Base-by-base conservation (phyloP, 2,113 vertebrate genomes). In the Tricholaema leucomelas region DNA sequence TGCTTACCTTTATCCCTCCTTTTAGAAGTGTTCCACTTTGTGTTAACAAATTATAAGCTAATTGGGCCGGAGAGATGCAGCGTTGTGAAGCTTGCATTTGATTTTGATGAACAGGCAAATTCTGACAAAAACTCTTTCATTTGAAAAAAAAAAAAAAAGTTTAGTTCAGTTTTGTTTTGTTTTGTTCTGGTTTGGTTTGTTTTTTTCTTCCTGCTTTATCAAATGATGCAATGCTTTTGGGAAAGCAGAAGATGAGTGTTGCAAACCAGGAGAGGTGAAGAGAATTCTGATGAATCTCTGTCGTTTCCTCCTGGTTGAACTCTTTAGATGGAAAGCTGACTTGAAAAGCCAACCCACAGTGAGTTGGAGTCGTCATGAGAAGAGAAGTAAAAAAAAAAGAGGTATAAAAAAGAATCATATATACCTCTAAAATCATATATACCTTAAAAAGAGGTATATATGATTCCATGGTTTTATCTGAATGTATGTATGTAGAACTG, bases 81-180 rank as follows among this genome's bases (percentile, higher is more conserved):
- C 27, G 60, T 56, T 0, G 0, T 63, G 82, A 71, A 89, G 33
- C 56, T n/a, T n/a, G n/a, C 70, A 80, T 85, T 91, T 27, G 72
- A 59, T 91, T 92, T 82, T 94, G 90, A 94, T 94, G 94, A 95
- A 87, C 82, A 85, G 46, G 42, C 79, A 81, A 92, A 87, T 87
- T 91, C 82, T 72, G 27, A 67, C 25, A 56, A 70, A 88, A 94
- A 69, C 4, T 6, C 1, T 66, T 81, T 74, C 50, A 66, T 87
- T 91, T 16, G n/a, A 42, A 78, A 77, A 72, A 48, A 18, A 44
- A 42, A 44, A 44, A 18, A 44, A 18, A 44, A 28, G 25, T 54
- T 54, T 54, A 6, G 25, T 54, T 54, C 16, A 5, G 50, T 52
- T 52, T 14, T 25, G 24, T 23, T 44, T 44, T 44, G 46, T 46